phyloP scores from a whole-genome alignment of 2,888 invertebrate species.

The Coronaproctus castanopsis region DNA sequence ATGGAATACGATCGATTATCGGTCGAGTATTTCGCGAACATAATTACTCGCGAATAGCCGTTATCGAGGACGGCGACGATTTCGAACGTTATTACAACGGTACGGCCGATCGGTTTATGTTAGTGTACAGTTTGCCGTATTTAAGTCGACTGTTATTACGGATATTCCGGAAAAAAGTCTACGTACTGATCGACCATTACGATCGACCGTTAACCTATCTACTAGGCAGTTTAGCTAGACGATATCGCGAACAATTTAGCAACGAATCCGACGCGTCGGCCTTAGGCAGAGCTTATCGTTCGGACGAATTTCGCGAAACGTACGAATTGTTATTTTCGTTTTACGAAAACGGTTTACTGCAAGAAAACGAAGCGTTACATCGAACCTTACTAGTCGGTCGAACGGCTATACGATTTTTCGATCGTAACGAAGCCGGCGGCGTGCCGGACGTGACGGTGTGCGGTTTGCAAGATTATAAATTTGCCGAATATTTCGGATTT shows the following conservation, averaged over 20 bases:
- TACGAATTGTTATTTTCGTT: not conserved
- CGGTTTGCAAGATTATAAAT: not conserved
- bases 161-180: not conserved
- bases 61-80: not conserved
- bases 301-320: not conserved
- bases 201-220: not conserved
- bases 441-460: not conserved
- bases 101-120: not conserved
- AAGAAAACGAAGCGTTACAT: not conserved
- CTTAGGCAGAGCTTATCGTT: not conserved
- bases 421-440: not conserved
- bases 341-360: not conserved
- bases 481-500: not conserved
- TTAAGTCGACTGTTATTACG: not conserved
- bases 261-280: not conserved
- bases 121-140: not conserved
- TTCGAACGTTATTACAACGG: not conserved
- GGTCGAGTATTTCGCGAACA: not conserved
- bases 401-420: not conserved
- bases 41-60: not conserved
- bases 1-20: not conserved
- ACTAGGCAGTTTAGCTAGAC: not conserved
- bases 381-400: not conserved
- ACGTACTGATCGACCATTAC: not conserved
- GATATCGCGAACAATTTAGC: not conserved